Conservation (phyloP, 2,797 vertebrate genomes). For the Margarornis squamiger region DNA sequence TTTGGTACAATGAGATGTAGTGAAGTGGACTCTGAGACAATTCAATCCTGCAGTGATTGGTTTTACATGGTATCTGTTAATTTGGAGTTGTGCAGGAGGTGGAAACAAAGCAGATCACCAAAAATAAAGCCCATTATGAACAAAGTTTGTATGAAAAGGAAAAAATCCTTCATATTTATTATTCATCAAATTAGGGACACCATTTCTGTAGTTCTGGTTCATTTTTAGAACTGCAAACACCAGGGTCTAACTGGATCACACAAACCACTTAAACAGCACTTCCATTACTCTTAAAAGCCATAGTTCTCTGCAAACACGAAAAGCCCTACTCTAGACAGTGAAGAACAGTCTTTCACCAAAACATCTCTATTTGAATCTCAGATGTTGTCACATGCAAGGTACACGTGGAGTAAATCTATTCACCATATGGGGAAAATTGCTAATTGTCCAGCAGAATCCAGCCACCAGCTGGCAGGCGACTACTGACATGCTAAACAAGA, state of each 20-base stretch:
- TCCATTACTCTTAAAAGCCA: neutral
- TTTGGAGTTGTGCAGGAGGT: conserved; percentile 1
- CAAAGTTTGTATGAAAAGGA: neutral
- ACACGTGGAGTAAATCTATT: neutral
- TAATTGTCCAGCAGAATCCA: conserved; percentile 51
- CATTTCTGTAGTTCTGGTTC: neutral
- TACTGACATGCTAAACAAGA: neutral
- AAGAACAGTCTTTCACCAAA: neutral
- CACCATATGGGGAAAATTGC: conserved; percentile 25
- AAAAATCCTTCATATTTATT: neutral
- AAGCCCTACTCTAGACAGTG: neutral
- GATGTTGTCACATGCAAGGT: neutral
- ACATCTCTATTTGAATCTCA: neutral
- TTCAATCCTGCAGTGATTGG: neutral
- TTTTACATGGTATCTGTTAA: neutral
- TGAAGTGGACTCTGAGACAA: conserved; percentile 36
- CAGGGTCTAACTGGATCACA: neutral
- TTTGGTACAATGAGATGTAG: conserved; percentile 30
- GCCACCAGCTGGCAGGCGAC: conserved; percentile 39
- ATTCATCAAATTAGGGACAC: neutral
- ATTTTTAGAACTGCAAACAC: neutral
- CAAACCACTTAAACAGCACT: neutral
- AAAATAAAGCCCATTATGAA: neutral
- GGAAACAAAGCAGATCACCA: neutral
- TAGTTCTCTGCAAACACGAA: neutral